Base-by-base conservation (phyloP, 2,797 vertebrate genomes). In the Poliocrania exsul region DNA sequence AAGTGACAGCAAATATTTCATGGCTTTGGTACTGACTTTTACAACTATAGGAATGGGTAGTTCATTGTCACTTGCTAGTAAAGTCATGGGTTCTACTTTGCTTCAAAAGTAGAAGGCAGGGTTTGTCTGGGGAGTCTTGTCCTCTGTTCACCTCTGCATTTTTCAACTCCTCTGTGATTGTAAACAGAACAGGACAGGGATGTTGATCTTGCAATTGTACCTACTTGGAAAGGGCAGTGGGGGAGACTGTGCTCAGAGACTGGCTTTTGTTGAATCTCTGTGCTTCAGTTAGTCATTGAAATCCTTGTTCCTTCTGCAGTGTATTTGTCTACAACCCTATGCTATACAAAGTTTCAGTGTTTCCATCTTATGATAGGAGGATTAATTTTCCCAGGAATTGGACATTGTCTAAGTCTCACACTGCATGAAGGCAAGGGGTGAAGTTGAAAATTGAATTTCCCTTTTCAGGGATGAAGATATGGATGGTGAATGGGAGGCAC, bases 401-500 rank as follows among this genome's bases (percentile, higher is more conserved):
- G 12, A 33, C 10, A 2, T 23, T 69, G 25, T 24, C 5, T 40
- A 24, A 80, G 23, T 4, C 15, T 49, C 58, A 38, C 0, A 67
- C 11, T 69, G 7, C 80, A 10, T 61, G 42, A 85, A 71, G 40
- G 8, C 50, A 75, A 86, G 49, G 16, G 3, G 2, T 3, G 3
- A 24, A 65, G 60, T 61, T 91, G 14, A 89, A 86, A 90, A 61
- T 25, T 47, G 35, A 50, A n/a, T 44, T 88, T 95, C 6, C 21
- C 4, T 85, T 82, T 96, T 62, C 90, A 99, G 99, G 99, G 99
- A 99, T 94, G 99, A 99, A 97, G 99, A 99, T 91, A 99, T 99
- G 99, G 99, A 99, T 13, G 99, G 99, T 5, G 99, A 99, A 62
- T 99, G 99, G 99, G 99, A 99, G 89, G 99, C 99, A n/a, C 99